phyloP scores from a whole-genome alignment of 2,113 vertebrate genomes.

The Capreolus pygargus region DNA sequence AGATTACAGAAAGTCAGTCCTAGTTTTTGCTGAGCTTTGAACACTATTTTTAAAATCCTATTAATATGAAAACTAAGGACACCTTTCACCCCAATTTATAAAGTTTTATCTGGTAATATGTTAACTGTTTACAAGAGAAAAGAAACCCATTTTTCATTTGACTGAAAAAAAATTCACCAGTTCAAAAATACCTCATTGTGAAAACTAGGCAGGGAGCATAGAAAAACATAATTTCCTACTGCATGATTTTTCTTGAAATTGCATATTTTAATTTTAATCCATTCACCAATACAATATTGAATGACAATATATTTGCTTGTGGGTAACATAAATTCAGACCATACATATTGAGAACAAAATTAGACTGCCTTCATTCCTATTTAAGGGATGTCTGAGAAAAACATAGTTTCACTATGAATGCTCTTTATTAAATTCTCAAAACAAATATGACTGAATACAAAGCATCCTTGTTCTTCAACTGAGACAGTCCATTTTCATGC shows the following conservation, averaged over 20 bases:
- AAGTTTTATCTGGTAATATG: not conserved
- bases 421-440: conserved; percentile 71
- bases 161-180: not conserved
- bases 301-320: conserved; percentile 7
- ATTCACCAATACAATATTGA: not conserved
- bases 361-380: not conserved
- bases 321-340: not conserved
- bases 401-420: conserved; percentile 62
- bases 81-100: not conserved
- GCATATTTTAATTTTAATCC: conserved; percentile 26
- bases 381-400: not conserved
- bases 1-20: not conserved
- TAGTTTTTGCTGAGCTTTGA: not conserved
- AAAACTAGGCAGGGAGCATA: conserved; percentile 22
- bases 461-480: conserved; percentile 74
- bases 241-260: conserved; percentile 7
- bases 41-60: not conserved
- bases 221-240: not conserved
- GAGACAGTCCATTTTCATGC: conserved; percentile 77
- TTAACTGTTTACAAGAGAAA: not conserved
- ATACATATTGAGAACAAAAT: conserved; percentile 21
- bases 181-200: not conserved
- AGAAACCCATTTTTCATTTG: conserved; percentile 3
- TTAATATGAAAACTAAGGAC: not conserved
- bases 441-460: conserved; percentile 70